Percentiles rank a stretch among this genome's conserved stretches.
Conservation (phyloP, 2,888 invertebrate species). For the Frankliniella fusca region DNA sequence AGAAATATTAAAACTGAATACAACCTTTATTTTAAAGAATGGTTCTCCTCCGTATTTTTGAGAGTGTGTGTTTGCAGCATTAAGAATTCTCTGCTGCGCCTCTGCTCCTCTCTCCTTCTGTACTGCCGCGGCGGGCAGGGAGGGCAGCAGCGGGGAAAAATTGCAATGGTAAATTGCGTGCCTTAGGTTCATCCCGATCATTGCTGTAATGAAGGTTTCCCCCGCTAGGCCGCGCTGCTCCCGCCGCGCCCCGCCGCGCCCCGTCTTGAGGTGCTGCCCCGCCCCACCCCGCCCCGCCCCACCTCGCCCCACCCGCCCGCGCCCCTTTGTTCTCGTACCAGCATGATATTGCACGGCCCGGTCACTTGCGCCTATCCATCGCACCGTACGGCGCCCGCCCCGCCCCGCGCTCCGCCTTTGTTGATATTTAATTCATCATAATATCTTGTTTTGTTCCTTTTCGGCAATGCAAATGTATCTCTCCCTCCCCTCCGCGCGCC, state of each 20-base stretch:
- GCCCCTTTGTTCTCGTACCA: not conserved
- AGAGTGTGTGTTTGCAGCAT: too few relatives aligned
- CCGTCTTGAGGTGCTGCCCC: not conserved
- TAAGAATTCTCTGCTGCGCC: too few relatives aligned
- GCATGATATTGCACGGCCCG: not conserved
- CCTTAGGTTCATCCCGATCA: not conserved
- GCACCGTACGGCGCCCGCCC: not conserved
- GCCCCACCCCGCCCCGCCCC: too few relatives aligned
- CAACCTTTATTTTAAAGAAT: too few relatives aligned
- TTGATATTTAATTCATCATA: slow-evolving; percentile 23
- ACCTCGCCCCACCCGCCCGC: not conserved
- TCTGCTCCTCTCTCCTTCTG: too few relatives aligned
- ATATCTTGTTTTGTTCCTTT: slow-evolving; percentile 20
- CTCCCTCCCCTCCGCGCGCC: not conserved
- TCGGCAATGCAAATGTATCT: slow-evolving; percentile 6
- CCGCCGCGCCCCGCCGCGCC: not conserved
- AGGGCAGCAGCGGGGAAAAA: too few relatives aligned
- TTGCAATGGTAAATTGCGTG: not conserved
- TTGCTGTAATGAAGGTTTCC: slow-evolving; percentile 3
- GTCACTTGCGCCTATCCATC: not conserved
- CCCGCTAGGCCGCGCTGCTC: too few relatives aligned
- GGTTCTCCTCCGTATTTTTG: too few relatives aligned
- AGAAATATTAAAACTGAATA: too few relatives aligned
- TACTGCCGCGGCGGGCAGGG: too few relatives aligned
- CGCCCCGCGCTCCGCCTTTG: not conserved